phyloP scores from a whole-genome alignment of 1,140 invertebrate species.

The Homarus americanus region DNA sequence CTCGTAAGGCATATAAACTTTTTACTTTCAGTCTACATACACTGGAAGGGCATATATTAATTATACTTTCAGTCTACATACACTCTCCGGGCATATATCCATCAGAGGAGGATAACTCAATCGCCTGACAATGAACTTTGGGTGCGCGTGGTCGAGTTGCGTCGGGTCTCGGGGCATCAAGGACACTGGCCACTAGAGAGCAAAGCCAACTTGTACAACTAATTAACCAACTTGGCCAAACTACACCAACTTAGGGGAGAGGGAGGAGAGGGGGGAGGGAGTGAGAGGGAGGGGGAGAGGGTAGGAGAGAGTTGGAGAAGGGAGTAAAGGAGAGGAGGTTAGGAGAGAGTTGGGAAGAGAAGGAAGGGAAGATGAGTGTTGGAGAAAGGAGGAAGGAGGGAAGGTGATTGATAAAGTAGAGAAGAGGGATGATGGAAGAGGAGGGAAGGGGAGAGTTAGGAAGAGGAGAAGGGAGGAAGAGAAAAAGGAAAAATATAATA shows the following conservation, averaged over 20 bases:
- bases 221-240: constrained; percentile 15
- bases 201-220: constrained; percentile 7
- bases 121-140: constrained; percentile 1
- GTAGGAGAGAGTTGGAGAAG: not conserved
- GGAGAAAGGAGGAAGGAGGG: not conserved
- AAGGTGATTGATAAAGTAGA: not conserved
- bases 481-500: not conserved
- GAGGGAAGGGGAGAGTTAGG: not conserved
- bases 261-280: not conserved
- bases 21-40: too few relatives aligned
- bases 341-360: not conserved
- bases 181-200: not conserved
- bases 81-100: too few relatives aligned
- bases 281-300: not conserved
- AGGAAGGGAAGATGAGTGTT: not conserved
- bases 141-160: not conserved
- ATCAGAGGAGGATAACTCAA: not conserved
- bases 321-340: not conserved
- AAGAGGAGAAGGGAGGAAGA: not conserved
- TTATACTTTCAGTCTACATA: too few relatives aligned
- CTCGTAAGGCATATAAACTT: too few relatives aligned
- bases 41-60: too few relatives aligned
- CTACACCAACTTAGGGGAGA: not conserved
- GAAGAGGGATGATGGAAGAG: not conserved
- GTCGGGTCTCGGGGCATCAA: not conserved